Evolutionary conservation across 37 sponge, comb jelly and placozoan species (phyloP).

Genomic region (Bolinopsis microptera): DNA sequence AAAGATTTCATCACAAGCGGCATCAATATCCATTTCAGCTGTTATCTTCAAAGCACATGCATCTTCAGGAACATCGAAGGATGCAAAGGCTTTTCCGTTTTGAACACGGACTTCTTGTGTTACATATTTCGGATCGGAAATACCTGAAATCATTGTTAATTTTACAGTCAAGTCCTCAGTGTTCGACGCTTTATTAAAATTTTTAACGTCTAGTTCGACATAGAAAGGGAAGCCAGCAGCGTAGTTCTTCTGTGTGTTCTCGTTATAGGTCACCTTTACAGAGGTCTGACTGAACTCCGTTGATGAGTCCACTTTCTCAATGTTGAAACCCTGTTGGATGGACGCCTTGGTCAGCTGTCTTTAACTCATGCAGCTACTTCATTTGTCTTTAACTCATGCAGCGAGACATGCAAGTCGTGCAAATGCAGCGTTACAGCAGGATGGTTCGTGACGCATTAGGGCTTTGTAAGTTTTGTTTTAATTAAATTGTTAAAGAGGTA

Average conservation of each 20-base stretch:
- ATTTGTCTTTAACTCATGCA: no score
- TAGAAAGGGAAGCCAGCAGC: conserved; percentile 61
- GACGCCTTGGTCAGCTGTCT: no score
- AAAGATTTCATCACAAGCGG: conserved; percentile 17
- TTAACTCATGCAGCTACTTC: no score
- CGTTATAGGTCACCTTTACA: background rate
- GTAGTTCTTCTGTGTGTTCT: conserved; percentile 15
- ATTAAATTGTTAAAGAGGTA: no score
- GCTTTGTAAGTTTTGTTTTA: no score
- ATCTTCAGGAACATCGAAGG: conserved; percentile 44
- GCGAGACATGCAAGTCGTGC: no score
- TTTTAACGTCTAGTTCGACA: conserved; percentile 47
- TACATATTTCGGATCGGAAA: background rate
- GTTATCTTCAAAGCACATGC: conserved; percentile 53
- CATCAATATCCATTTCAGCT: conserved; percentile 22
- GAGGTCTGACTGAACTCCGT: conserved; percentile 50
- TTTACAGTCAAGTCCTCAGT: background rate
- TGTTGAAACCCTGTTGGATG: background rate
- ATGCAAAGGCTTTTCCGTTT: conserved; percentile 6
- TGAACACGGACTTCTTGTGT: background rate
- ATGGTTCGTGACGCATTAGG: no score
- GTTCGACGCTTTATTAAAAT: background rate
- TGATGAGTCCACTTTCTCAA: background rate
- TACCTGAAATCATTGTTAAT: conserved; percentile 22
- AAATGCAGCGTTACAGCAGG: no score